phyloP scores from a whole-genome alignment of 2,797 vertebrate genomes.

The Setipinna tenuifilis region DNA sequence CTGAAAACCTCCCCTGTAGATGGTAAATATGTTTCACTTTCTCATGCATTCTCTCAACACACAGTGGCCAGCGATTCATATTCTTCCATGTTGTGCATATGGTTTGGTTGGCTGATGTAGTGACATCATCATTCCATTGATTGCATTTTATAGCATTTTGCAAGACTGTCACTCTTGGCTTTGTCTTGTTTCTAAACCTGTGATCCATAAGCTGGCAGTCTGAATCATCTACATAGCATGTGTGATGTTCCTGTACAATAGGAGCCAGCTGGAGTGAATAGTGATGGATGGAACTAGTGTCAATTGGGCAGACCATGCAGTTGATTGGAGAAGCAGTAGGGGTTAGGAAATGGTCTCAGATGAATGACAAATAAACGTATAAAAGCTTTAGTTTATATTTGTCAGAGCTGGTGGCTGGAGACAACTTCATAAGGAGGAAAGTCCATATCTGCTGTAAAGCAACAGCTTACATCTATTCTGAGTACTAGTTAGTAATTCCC shows the following conservation, averaged over 20 bases:
- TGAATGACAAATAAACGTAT: not conserved
- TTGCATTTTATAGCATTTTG: not conserved
- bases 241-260: not conserved
- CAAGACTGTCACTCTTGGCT: not conserved
- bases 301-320: not conserved
- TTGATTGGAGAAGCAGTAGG: not conserved
- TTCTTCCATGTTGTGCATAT: not conserved
- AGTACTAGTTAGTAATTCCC: not conserved
- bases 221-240: not conserved
- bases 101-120: not conserved
- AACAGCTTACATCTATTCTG: no score
- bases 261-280: not conserved
- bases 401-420: not conserved
- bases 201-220: not conserved
- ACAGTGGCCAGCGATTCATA: not conserved
- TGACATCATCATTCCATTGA: not conserved
- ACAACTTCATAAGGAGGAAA: not conserved
- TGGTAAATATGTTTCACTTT: slow-evolving; percentile 73
- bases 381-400: not conserved
- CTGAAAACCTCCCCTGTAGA: slow-evolving; percentile 91
- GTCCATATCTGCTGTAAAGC: not conserved
- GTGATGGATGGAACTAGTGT: not conserved
- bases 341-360: not conserved
- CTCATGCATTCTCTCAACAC: not conserved
- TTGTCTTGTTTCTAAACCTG: not conserved